phyloP scores from a whole-genome alignment of 2,888 invertebrate genomes.

The Gisinianus flammeolus region DNA sequence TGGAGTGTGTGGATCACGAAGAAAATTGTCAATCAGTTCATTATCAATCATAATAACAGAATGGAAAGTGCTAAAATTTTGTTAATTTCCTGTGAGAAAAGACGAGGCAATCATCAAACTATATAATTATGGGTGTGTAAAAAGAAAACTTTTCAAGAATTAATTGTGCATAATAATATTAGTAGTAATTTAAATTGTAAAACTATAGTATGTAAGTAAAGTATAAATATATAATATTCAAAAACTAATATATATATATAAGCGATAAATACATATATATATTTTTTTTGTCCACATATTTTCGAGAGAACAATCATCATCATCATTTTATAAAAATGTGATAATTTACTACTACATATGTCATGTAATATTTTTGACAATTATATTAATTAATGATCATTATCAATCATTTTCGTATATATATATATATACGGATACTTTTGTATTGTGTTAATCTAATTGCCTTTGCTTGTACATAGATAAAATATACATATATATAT shows the following conservation, averaged over 20 bases:
- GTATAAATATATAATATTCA: neutral
- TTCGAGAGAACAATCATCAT: neutral
- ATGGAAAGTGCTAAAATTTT: neutral
- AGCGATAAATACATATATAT: neutral
- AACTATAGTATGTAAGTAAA: neutral
- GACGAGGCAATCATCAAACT: neutral
- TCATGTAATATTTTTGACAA: neutral
- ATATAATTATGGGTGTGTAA: neutral
- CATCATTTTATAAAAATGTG: too few relatives aligned
- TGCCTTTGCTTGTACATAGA: neutral
- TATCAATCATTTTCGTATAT: neutral
- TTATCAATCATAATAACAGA: neutral
- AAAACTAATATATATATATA: neutral
- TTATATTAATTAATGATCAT: neutral
- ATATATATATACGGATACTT: neutral
- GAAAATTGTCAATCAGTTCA: neutral
- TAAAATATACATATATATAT: too few relatives aligned
- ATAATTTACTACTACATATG: neutral
- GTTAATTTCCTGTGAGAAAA: neutral
- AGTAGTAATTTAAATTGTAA: neutral
- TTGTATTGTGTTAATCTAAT: too few relatives aligned
- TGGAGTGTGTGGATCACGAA: too few relatives aligned
- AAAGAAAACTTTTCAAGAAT: neutral
- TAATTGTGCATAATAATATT: neutral
- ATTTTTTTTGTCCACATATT: neutral